A percentile compares a stretch with the other conserved stretches of the same genome.
phyloP scores from a whole-genome alignment of 2,797 vertebrate species.

The Anguilla megastoma region DNA sequence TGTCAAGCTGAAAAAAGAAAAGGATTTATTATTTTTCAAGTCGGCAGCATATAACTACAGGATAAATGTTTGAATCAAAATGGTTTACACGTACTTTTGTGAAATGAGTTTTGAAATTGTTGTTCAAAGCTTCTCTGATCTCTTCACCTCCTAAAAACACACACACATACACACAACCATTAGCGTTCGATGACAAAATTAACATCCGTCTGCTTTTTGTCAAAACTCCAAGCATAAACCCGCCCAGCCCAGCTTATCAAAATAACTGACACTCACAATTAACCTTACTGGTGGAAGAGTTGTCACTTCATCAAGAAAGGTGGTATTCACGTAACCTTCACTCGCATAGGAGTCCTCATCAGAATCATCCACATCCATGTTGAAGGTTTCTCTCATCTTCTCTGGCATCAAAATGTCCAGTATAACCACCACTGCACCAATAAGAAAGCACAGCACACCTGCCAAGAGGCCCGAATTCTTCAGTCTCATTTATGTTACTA shows the following conservation, averaged over 20 bases:
- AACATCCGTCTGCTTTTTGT: not conserved
- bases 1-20: conserved; percentile 11
- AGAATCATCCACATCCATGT: conserved; percentile 67
- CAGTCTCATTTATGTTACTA: not conserved
- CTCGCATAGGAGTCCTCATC: conserved; percentile 55
- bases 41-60: not conserved
- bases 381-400: conserved; percentile 81
- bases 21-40: not conserved
- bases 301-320: conserved; percentile 65
- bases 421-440: conserved; percentile 74
- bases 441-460: conserved; percentile 83
- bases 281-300: conserved; percentile 36
- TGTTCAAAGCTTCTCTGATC: not conserved
- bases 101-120: not conserved
- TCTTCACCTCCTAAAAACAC: not conserved
- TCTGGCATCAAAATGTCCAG: conserved; percentile 70
- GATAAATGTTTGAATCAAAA: not conserved
- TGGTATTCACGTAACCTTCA: conserved; percentile 66
- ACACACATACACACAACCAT: not conserved
- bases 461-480: not conserved
- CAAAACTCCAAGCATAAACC: not conserved
- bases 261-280: not conserved
- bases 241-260: not conserved
- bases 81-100: not conserved
- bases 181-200: not conserved